Base-by-base conservation (phyloP, 2,113 vertebrate genomes). In the Periophthalmodon schlosseri region DNA sequence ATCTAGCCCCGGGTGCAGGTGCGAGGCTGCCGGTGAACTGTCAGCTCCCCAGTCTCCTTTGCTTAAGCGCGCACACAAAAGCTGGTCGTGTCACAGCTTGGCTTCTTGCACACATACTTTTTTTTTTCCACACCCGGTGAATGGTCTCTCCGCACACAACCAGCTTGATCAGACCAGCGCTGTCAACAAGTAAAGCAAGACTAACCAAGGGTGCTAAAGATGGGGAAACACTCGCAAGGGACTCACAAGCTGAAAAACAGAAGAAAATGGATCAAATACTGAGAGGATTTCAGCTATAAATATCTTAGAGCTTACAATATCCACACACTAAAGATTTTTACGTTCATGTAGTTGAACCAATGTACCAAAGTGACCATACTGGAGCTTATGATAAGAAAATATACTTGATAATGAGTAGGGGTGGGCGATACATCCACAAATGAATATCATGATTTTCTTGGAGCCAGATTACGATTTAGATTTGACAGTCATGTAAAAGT, bases 1-100 rank as follows among this genome's bases (percentile, higher is more conserved):
- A 89, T 86, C 87, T 86, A 78, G 78, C 85, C 60, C 60, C 80
- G 84, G 84, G 89, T 92, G 90, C 90, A 93, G 89, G 91, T 93
- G 89, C 85, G 82, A 87, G 76, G 88, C 91, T 91, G 88, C 86
- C 90, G 90, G 90, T 87, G 86, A 86, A 74, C 85, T 91, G 91
- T 90, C 91, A 87, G 85, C 75, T 28, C 15, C 88, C 79, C 77
- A 87, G 79, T 92, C 90, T 87, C 73, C 86, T 84, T 87, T 87
- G 87, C 83, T 86, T 78, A 89, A 81, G 76, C 87, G 81, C 75
- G 68, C 68, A 66, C 81, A 80, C 46, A 66, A 15, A 23, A 28
- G 66, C 34, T 20, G 24, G 2, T n/a, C 18, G 63, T 65, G 33
- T 28, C 72, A 34, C 77, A 83, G 83, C 85, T 80, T 72, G 83